phyloP scores from a whole-genome alignment of 2,113 vertebrate genomes.

The Actinemys pallida region DNA sequence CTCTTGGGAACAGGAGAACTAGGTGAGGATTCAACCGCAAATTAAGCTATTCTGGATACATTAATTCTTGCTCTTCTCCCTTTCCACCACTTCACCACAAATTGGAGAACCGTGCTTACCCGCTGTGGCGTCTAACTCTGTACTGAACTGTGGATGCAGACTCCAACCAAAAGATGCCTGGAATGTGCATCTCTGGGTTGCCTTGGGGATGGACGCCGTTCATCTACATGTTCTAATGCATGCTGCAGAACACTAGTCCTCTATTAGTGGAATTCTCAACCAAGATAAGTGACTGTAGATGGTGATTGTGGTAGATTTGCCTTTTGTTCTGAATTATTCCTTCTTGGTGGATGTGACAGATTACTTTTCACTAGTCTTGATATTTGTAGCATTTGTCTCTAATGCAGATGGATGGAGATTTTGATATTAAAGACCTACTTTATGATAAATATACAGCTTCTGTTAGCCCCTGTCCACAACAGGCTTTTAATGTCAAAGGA shows the following conservation, averaged over 20 bases:
- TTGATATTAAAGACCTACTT: background rate
- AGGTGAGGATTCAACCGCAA: background rate
- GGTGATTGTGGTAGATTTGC: no score
- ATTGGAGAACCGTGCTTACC: background rate
- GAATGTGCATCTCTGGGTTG: background rate
- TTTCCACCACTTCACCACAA: background rate
- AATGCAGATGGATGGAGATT: background rate
- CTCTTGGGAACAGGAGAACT: background rate
- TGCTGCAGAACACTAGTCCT: fast-evolving
- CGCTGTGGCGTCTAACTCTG: background rate
- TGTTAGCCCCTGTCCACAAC: background rate
- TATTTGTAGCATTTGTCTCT: background rate
- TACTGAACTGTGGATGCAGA: background rate
- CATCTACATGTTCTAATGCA: background rate
- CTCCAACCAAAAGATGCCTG: background rate
- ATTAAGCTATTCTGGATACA: background rate
- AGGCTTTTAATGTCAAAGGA: constrained; percentile 54
- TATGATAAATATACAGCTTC: constrained; percentile 20
- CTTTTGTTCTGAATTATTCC: background rate
- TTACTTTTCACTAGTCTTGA: background rate
- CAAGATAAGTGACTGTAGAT: fast-evolving
- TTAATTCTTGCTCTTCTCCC: background rate
- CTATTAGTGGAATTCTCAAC: fast-evolving
- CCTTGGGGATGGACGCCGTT: background rate
- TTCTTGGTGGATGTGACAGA: fast-evolving